These are phyloP conservation scores for Picathartes gymnocephalus DNA, from an alignment of 2,113 vertebrate species.

Conservation along the genomic window DNA sequence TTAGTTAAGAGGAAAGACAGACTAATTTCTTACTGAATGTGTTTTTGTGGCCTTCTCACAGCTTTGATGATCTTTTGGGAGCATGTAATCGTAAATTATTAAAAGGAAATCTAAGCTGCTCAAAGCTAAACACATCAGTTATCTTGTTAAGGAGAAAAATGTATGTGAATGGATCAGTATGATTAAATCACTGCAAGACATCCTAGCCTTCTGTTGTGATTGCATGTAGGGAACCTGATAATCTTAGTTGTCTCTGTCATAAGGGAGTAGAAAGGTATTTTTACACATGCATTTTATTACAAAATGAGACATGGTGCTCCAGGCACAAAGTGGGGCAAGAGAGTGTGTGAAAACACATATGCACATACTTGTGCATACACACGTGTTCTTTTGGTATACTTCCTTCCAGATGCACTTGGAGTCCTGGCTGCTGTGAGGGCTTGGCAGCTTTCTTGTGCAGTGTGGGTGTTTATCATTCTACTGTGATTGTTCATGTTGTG, in stretches of 20 bases:
- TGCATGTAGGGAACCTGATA: background rate
- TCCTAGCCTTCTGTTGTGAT: background rate
- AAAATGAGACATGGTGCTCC: background rate
- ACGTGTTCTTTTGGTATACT: slow-evolving; percentile 1
- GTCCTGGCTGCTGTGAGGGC: slow-evolving; percentile 17
- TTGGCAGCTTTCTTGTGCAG: slow-evolving; percentile 54
- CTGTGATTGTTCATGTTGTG: slow-evolving; percentile 51
- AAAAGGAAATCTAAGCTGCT: background rate
- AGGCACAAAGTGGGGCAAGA: background rate
- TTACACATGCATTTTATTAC: background rate
- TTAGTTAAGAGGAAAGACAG: slow-evolving; percentile 40
- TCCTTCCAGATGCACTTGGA: slow-evolving; percentile 52
- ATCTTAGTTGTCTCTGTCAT: background rate
- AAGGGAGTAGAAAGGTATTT: background rate
- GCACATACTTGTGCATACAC: background rate
- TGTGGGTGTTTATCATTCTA: slow-evolving; percentile 66
- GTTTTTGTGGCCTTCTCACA: slow-evolving; percentile 23
- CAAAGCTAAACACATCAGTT: background rate
- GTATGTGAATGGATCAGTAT: background rate
- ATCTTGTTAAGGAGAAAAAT: background rate
- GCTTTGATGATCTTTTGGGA: slow-evolving; percentile 44
- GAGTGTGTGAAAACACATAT: background rate
- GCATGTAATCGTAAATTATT: slow-evolving; percentile 3
- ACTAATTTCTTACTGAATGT: slow-evolving; percentile 13
- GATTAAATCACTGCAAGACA: background rate